These are phyloP conservation scores for Pachyramphus minor DNA, from an alignment of 2,113 vertebrate genomes.

Conservation along the genomic window DNA sequence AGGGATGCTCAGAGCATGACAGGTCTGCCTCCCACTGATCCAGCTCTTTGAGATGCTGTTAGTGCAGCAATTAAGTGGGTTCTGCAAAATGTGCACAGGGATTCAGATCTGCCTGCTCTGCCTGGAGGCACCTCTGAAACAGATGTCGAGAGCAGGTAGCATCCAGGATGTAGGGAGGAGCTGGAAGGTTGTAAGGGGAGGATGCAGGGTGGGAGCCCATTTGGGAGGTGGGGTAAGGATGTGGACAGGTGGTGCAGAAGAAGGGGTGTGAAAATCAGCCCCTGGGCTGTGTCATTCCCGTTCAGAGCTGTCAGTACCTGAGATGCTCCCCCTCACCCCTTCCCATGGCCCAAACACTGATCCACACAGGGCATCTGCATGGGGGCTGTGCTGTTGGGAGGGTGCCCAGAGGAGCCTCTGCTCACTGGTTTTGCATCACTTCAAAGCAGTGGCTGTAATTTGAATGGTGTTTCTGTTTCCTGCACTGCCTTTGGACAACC, in stretches of 20 bases:
- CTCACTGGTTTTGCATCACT: not conserved
- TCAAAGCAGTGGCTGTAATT: not conserved
- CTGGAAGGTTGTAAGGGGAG: not conserved
- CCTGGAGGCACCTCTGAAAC: not conserved
- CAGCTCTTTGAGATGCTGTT: rapidly evolving
- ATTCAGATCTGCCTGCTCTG: not conserved
- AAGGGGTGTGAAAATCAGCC: not conserved
- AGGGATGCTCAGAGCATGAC: not conserved
- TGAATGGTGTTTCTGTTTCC: not conserved
- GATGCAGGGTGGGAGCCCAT: not conserved
- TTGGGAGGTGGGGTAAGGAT: not conserved
- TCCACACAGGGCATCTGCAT: not conserved
- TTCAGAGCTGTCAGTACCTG: not conserved
- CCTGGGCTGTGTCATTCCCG: not conserved
- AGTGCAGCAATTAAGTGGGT: not conserved
- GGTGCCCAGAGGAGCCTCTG: not conserved
- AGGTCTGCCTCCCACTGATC: not conserved
- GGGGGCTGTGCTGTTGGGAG: not conserved
- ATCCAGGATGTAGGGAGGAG: not conserved
- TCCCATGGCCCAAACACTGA: not conserved
- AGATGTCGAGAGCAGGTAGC: not conserved
- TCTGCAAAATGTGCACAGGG: not conserved
- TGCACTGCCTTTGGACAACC: not conserved
- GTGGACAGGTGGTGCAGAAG: rapidly evolving
- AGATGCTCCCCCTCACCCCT: not conserved